Conservation (phyloP, 1,140 invertebrate species). For the Ruditapes philippinarum region DNA sequence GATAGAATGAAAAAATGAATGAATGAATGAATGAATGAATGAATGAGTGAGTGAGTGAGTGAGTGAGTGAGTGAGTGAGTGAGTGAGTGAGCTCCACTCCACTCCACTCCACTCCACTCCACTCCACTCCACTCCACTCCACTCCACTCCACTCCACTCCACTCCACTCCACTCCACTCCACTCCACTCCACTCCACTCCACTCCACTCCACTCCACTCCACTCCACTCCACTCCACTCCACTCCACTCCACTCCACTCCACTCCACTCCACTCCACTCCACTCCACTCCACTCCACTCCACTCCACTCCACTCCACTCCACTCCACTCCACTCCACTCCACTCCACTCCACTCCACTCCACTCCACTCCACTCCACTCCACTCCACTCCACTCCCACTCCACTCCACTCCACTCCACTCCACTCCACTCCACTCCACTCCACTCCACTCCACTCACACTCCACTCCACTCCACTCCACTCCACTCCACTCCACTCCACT, state of each 20-base stretch:
- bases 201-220: not conserved
- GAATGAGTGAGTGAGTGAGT: no score
- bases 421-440: not conserved
- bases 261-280: conserved; percentile 28
- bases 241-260: conserved; percentile 20
- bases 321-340: not conserved
- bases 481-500: not conserved
- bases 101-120: not conserved
- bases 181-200: conserved; percentile 1
- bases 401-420: not conserved
- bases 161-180: not conserved
- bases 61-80: no score
- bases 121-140: not conserved
- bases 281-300: conserved; percentile 3
- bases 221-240: not conserved
- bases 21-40: no score
- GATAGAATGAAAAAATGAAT: no score
- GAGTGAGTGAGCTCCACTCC: no score
- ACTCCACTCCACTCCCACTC: not conserved
- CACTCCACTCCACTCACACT: not conserved
- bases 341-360: conserved; percentile 2
- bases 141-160: not conserved
- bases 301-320: conserved; percentile 42
- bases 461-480: not conserved
- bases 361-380: not conserved